Base-by-base conservation (phyloP, 1,140 invertebrate genomes). In the Frieseomelitta varia region DNA sequence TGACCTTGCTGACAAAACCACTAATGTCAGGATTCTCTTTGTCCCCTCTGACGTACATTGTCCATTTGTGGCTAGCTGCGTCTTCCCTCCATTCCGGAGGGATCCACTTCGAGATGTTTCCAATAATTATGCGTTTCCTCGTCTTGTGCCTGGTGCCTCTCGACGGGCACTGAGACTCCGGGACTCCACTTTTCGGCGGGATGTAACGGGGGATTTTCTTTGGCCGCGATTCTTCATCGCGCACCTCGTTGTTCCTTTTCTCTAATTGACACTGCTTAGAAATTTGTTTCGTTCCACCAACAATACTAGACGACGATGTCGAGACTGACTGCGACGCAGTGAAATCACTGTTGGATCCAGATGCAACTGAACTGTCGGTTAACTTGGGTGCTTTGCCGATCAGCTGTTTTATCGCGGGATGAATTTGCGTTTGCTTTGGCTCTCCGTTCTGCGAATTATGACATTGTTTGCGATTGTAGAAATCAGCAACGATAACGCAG, bases 101-200 rank as follows among this genome's bases (percentile, higher is more conserved):
- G 58, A 98, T 97, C 95, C 96, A 98, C 93, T 97, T 98, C 0
- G 98, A 98, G 27, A 98, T 97, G 95, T 99, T 98, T 0, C 98
- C 98, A 91, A 98, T 95, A 71, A 97, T 95, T 77, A 98, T 91
- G 80, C 92, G 91, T 78, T 92, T 90, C 73, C 90, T 88, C 1
- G 92, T 85, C 88, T 95, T 95, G 34, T 93, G 91, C 0, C 90
- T 91, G n/a, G 86, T 84, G 30, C 92, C 94, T 53, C 92, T 91
- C 0, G 91, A 92, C 0, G 93, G 92, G 19, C 84, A 53, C 6
- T 84, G 53, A 12, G 90, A 74, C 47, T 91, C 90, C 14, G 91
- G 91, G 15, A 79, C n/a, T n/a, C 61, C 78, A 77, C 88, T 92
- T 84, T 94, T 94, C 14, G 93, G 93, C 27, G 93, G 93, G 75